A percentile compares a stretch with the other conserved stretches of the same genome.
Evolutionary conservation across 2,113 vertebrate species (phyloP).

Genomic region (Chunga burmeisteri): DNA sequence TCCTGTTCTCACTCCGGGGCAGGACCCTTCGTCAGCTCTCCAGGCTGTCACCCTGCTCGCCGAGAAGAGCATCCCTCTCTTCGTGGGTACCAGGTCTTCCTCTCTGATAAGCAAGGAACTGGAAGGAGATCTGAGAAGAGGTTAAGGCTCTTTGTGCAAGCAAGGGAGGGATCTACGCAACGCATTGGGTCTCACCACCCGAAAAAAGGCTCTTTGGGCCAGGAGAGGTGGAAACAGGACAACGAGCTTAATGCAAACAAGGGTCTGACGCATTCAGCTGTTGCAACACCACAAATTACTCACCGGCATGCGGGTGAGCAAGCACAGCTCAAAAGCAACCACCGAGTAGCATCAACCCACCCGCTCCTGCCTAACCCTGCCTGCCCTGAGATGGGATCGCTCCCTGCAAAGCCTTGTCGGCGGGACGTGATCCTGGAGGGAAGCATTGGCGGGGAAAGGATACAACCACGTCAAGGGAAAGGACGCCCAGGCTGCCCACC

Average conservation of each 20-base stretch:
- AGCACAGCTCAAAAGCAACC: neutral
- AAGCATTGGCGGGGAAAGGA: constrained; percentile 53
- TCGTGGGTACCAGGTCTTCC: fast-evolving
- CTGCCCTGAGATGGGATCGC: fast-evolving
- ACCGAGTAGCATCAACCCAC: neutral
- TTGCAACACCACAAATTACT: neutral
- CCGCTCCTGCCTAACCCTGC: neutral
- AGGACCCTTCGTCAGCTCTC: constrained; percentile 49
- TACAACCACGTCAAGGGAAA: constrained; percentile 85
- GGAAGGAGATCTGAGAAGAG: constrained; percentile 69
- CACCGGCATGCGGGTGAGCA: fast-evolving
- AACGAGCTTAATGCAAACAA: fast-evolving
- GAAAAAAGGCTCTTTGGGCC: neutral
- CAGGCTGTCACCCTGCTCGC: neutral
- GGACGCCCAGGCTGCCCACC: constrained; percentile 91
- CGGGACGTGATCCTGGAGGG: fast-evolving
- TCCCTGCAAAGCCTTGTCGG: neutral
- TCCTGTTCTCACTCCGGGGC: neutral
- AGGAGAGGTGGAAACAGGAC: neutral
- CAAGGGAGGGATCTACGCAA: fast-evolving
- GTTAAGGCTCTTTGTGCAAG: constrained; percentile 47
- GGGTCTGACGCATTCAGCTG: neutral
- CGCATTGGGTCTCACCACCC: fast-evolving
- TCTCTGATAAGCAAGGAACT: constrained; percentile 70
- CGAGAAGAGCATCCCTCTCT: constrained; percentile 60